Base-by-base conservation (phyloP, 1,140 invertebrate species). In the Anagrus nilaparvatae region DNA sequence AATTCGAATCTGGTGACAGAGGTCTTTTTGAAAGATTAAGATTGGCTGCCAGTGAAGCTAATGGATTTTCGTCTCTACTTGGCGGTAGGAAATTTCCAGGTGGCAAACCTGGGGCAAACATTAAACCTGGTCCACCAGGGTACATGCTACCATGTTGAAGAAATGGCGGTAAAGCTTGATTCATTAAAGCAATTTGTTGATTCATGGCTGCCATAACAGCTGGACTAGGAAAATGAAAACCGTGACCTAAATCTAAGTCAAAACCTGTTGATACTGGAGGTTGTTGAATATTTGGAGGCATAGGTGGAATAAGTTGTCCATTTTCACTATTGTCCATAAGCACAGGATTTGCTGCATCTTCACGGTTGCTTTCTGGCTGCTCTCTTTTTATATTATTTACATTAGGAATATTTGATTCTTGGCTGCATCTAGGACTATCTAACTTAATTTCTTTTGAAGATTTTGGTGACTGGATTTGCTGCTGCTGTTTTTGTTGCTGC, bases 21-120 rank as follows among this genome's bases (percentile, higher is more conserved):
- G 70, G 66, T 18, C 68, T 58, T 44, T 73, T 73, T 12, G 44
- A 59, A 6, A 67, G 29, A 44, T 71, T 76, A 37, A 74, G 48
- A 49, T 73, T 74, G 0, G 72, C 72, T 0, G 71, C 71, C 30
- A 73, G 58, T 0, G 71, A 72, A 1, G 71, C 71, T 19, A 75
- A 45, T 0, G 72, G 70, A 29, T 65, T 69, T 12, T 69, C 66
- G 34, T 69, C 64, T 14, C 61, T 47, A 5, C 50, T 27, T 1
- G 56, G 55, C 32, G 61, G 59, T 23, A 67, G 44, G 49, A 69
- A 62, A 41, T 67, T 70, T 2, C 59, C 42, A 4, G 66, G 61
- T 1, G 63, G 61, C 24, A 67, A 24, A n/a, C 63, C 63, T 3
- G 65, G 61, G 0, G 66, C 59, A 39, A 72, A 63, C 57, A 70